Percentiles rank a stretch among this genome's conserved stretches.
Evolutionary conservation across 2,113 vertebrate species (phyloP).

Genomic region (Solenodon paradoxus): DNA sequence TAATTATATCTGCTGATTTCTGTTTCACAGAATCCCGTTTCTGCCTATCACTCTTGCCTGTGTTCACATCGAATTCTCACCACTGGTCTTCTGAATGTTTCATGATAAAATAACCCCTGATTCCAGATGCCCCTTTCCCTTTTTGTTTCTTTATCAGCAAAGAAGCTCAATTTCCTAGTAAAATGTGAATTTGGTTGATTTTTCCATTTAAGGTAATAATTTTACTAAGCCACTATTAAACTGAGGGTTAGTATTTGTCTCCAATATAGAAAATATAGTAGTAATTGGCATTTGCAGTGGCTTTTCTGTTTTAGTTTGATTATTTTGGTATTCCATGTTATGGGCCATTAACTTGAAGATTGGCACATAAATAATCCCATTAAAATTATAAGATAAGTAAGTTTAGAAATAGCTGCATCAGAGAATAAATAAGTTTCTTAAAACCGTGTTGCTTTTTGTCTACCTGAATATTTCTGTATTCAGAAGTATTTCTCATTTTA

Average conservation of each 20-base stretch:
- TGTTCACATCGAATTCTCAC: background rate
- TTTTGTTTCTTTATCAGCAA: background rate
- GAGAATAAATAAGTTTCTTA: background rate
- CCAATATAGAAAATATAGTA: background rate
- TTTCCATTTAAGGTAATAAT: background rate
- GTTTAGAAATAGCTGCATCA: background rate
- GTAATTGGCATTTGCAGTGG: background rate
- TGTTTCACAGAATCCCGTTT: background rate
- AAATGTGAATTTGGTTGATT: background rate
- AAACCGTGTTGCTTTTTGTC: background rate
- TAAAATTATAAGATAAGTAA: slow-evolving; percentile 20
- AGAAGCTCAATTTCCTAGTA: background rate
- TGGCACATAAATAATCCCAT: background rate
- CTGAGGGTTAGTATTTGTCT: background rate
- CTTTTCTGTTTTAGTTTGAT: background rate
- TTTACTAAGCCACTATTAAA: background rate
- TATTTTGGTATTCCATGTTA: background rate
- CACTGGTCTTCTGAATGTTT: background rate
- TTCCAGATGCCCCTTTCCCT: background rate
- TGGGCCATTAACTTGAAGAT: slow-evolving; percentile 7
- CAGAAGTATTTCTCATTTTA: slow-evolving; percentile 39
- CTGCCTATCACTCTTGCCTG: background rate
- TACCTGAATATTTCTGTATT: background rate
- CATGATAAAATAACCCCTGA: background rate
- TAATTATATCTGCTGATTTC: background rate